Evolutionary conservation across 2,888 invertebrate genomes (phyloP), one percentile per base, ranked within the genome.

Genomic region (Pardosa pseudoannulata): DNA sequence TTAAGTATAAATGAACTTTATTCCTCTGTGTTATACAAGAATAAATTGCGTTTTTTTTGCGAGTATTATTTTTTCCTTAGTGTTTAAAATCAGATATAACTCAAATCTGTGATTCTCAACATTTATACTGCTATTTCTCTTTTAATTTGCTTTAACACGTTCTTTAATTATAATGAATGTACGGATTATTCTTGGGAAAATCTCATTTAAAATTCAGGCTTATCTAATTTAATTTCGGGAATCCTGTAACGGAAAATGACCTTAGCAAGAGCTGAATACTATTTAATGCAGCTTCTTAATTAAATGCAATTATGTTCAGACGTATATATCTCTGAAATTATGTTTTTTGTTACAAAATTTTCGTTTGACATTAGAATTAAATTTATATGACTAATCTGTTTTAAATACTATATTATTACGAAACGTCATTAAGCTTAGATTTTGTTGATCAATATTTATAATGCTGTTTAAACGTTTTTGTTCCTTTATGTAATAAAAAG

Each of bases 201-300:
- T 56, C 56, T 56, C 56, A 56, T 56, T 56, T 56, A 56, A 56
- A 56, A 56, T 56, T 56, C 56, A 56, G 56, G 56, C 23, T 56
- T 56, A 23, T 23, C 23, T 56, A 56, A 56, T 56, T 56, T 56
- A 56, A 56, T 56, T 56, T 56, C 56, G 23, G 3, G 56, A 56
- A 56, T 56, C 19, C 23, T 23, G 23, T 56, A 23, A 56, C 56
- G 3, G 56, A 56, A 56, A 56, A 56, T 56, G 56, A 56, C 56
- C 56, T 56, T 56, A 56, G 23, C 56, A 56, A 56, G 56, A 56
- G 19, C 23, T 56, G 23, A 56, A 56, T 56, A 23, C 56, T 56
- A 56, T 23, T 56, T 56, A 56, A 56, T 56, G 56, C 11, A 23
- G 56, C 19, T 56, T 56, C 56, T 56, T 56, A 46, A 46, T 46